phyloP scores from a whole-genome alignment of 2,113 vertebrate genomes.

The Brevimyrus niger region DNA sequence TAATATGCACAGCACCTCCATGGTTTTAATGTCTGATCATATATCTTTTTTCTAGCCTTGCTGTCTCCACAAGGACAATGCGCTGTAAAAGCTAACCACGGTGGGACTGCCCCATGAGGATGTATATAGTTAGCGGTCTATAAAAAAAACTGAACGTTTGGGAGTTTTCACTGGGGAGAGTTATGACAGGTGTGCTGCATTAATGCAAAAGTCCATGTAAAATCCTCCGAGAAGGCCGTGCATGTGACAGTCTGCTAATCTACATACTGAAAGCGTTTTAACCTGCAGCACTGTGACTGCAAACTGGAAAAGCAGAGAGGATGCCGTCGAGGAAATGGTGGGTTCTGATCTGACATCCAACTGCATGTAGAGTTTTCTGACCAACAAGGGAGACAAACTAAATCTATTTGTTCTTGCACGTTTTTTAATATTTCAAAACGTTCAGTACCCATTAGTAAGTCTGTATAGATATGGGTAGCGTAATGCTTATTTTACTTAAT shows the following conservation, averaged over 20 bases:
- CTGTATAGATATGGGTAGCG: not conserved
- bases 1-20: not conserved
- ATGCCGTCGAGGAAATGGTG: not conserved
- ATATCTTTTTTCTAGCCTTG: not conserved
- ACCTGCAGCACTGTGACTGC: not conserved
- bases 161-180: not conserved
- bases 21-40: not conserved
- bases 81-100: not conserved
- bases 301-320: not conserved
- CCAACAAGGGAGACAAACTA: not conserved
- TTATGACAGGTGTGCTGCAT: not conserved
- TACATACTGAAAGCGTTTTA: not conserved
- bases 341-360: not conserved
- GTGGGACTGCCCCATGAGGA: not conserved
- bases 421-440: not conserved
- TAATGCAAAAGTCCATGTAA: not conserved
- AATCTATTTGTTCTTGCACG: not conserved
- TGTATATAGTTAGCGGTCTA: not conserved
- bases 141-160: not conserved
- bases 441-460: not conserved
- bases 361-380: not conserved
- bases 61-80: not conserved
- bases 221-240: not conserved
- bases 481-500: not conserved
- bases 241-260: not conserved